Percentiles rank a stretch among this genome's conserved stretches.
These are phyloP conservation scores for Apogon talboti DNA, from an alignment of 2,797 vertebrate species.

Conservation along the genomic window DNA sequence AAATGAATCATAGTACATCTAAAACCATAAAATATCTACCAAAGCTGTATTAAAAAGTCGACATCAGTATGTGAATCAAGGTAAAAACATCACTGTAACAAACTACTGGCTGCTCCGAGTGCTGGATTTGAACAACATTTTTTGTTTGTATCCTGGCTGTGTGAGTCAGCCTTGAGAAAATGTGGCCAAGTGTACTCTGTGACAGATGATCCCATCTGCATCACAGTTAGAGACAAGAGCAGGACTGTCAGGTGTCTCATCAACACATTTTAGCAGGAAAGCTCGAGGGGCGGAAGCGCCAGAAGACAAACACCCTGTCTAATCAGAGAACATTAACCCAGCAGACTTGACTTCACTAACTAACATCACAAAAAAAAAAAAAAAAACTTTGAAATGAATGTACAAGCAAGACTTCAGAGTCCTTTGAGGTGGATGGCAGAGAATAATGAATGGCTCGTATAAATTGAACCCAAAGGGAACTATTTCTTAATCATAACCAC, in stretches of 20 bases:
- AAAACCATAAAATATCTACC: too few species aligned
- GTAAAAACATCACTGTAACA: conserved; percentile 2
- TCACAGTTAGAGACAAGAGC: conserved; percentile 61
- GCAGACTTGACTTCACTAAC: neutral
- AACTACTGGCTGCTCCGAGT: conserved; percentile 11
- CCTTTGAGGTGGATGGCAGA: neutral
- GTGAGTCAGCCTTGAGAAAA: conserved; percentile 56
- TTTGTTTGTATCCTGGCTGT: conserved; percentile 13
- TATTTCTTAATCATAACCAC: too few species aligned
- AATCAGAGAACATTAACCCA: conserved; percentile 20
- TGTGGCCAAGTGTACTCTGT: conserved; percentile 56
- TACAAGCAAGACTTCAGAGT: neutral
- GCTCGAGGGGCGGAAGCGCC: conserved; percentile 36
- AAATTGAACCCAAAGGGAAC: too few species aligned
- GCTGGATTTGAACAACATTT: conserved; percentile 2
- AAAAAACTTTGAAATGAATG: neutral
- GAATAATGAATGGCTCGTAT: neutral
- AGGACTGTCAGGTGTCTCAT: conserved; percentile 75
- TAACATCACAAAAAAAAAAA: conserved; percentile 5
- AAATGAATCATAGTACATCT: neutral
- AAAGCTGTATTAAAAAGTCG: neutral
- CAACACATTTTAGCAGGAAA: conserved; percentile 63
- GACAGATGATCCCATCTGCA: conserved; percentile 74
- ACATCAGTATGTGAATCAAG: neutral
- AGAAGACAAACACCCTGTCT: conserved; percentile 25